These are phyloP conservation scores for Resseliella maxima DNA, from an alignment of 2,888 invertebrate species.

Conservation along the genomic window DNA sequence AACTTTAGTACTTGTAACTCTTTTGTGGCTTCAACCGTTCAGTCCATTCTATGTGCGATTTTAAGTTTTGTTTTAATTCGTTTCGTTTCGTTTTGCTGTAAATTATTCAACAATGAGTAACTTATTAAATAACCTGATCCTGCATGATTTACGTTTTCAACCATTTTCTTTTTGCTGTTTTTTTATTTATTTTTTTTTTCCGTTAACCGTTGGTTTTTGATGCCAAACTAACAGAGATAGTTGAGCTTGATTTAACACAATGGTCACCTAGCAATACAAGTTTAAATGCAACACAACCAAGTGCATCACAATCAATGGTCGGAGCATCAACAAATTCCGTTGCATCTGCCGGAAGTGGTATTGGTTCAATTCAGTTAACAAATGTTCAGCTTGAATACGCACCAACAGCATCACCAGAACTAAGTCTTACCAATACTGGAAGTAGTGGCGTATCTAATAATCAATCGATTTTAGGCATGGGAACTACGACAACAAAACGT, in stretches of 20 bases:
- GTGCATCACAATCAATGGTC: slow-evolving; percentile 7
- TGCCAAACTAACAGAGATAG: slow-evolving; percentile 59
- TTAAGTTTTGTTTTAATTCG: neutral
- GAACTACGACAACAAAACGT: slow-evolving; percentile 60
- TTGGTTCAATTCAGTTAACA: slow-evolving; percentile 6
- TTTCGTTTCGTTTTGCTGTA: slow-evolving; percentile 13
- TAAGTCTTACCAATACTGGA: slow-evolving; percentile 12
- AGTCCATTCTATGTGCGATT: slow-evolving; percentile 10
- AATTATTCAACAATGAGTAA: neutral
- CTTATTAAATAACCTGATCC: slow-evolving; percentile 23
- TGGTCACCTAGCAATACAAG: slow-evolving; percentile 58
- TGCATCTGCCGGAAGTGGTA: slow-evolving; percentile 39
- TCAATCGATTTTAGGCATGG: slow-evolving; percentile 13
- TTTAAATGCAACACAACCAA: slow-evolving; percentile 55
- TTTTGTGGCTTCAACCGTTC: slow-evolving; percentile 20
- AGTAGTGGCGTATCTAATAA: slow-evolving; percentile 1
- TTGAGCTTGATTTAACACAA: slow-evolving; percentile 60
- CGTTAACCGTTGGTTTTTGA: neutral
- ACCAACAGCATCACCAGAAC: slow-evolving; percentile 55
- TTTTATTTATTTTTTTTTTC: neutral
- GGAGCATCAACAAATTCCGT: slow-evolving; percentile 32
- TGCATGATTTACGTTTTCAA: slow-evolving; percentile 43
- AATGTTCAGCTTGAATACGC: slow-evolving; percentile 12
- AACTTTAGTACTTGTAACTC: neutral
- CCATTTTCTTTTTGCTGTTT: slow-evolving; percentile 22